These are phyloP conservation scores for Drosophila aff. DNA, from an alignment of 1,140 invertebrate species.

Conservation along the genomic window DNA sequence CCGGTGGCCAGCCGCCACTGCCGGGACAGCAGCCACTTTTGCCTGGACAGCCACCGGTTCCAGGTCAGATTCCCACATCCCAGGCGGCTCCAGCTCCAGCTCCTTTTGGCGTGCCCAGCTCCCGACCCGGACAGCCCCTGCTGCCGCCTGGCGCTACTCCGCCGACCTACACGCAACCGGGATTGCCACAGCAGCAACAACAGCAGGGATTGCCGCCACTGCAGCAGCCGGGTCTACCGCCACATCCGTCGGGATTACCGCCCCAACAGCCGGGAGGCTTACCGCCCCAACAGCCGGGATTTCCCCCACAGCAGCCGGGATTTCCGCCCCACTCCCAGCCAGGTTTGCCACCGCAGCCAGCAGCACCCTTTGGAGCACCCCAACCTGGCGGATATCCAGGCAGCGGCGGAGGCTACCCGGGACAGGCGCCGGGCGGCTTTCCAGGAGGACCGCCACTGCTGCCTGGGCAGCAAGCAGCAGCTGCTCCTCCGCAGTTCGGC, in stretches of 20 bases:
- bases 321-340: slow-evolving; percentile 30
- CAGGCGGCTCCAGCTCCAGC: slow-evolving; percentile 11
- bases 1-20: slow-evolving; percentile 20
- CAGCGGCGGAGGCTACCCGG: slow-evolving; percentile 26
- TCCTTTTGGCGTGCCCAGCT: slow-evolving; percentile 29
- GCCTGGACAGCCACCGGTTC: slow-evolving; percentile 12
- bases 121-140: slow-evolving; percentile 38
- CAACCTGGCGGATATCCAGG: slow-evolving; percentile 41
- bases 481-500: slow-evolving; percentile 33
- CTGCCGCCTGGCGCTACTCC: slow-evolving; percentile 1
- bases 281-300: slow-evolving; percentile 38
- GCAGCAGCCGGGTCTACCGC: slow-evolving; percentile 22
- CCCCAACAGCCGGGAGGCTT: slow-evolving; percentile 8
- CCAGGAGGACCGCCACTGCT: slow-evolving; percentile 61
- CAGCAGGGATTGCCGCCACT: slow-evolving; percentile 36
- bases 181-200: slow-evolving; percentile 9
- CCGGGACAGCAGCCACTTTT: slow-evolving; percentile 26
- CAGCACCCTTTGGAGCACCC: slow-evolving; percentile 32
- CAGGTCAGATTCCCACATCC: slow-evolving; percentile 42
- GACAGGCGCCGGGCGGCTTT: slow-evolving; percentile 33
- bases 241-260: slow-evolving; percentile 23
- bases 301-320: slow-evolving; percentile 15
- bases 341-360: slow-evolving; percentile 34
- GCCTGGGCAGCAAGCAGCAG: slow-evolving; percentile 24
- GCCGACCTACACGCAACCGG: slow-evolving; percentile 9